Evolutionary conservation across 2,113 vertebrate species (phyloP).

Genomic region (Macquaria ambigua): DNA sequence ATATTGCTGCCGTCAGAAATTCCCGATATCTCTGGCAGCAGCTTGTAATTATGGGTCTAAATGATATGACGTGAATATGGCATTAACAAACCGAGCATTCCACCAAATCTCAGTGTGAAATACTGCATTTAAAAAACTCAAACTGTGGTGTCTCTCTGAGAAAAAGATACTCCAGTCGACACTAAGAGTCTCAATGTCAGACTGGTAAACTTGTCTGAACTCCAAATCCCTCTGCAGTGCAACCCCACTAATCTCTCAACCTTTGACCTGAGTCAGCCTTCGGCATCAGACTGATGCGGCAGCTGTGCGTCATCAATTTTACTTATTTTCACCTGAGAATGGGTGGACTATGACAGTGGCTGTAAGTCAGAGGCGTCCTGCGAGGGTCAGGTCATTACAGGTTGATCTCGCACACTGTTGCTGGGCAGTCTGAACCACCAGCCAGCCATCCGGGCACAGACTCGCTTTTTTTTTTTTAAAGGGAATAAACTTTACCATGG

Average conservation of each 20-base stretch:
- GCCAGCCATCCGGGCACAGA: neutral
- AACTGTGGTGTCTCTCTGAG: neutral
- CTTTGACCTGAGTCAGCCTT: slow-evolving; percentile 16
- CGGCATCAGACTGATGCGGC: slow-evolving; percentile 7
- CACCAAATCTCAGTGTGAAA: neutral
- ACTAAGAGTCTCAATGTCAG: neutral
- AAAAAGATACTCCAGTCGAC: neutral
- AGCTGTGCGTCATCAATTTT: slow-evolving; percentile 39
- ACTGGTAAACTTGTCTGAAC: slow-evolving; percentile 16
- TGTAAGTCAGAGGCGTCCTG: slow-evolving; percentile 43
- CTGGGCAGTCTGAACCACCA: slow-evolving; percentile 38
- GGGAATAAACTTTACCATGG: slow-evolving; percentile 14
- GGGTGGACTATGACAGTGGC: slow-evolving; percentile 17
- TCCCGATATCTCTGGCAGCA: neutral
- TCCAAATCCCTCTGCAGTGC: slow-evolving; percentile 15
- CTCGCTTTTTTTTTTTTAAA: slow-evolving; percentile 11
- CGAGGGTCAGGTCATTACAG: slow-evolving; percentile 22
- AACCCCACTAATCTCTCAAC: slow-evolving; percentile 6
- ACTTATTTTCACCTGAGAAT: slow-evolving; percentile 36
- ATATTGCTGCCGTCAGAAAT: neutral
- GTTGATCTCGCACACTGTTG: slow-evolving; percentile 39
- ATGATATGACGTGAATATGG: neutral
- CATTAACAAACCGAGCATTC: neutral
- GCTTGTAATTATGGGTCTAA: neutral
- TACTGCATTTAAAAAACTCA: neutral